Conservation (phyloP, 2,888 invertebrate species). For the Parelbella ahira region DNA sequence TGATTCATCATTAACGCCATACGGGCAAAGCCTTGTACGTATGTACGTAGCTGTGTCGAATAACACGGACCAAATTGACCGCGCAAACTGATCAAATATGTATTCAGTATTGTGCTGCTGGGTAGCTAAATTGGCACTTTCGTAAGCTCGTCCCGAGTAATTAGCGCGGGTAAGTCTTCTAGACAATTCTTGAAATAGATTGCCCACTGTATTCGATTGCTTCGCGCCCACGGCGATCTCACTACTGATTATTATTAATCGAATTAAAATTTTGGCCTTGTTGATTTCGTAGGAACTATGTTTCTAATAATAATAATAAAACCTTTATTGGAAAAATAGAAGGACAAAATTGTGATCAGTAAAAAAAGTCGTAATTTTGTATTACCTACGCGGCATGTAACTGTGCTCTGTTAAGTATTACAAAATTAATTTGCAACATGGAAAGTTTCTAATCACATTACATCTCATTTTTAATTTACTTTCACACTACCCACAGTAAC, state of each 20-base stretch:
- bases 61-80: conserved; percentile 37
- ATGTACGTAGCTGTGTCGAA: conserved; percentile 35
- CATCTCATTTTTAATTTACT: too few species aligned
- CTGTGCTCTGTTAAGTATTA: too few species aligned
- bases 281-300: too few species aligned
- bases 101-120: conserved; percentile 30
- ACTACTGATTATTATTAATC: not conserved
- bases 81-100: conserved; percentile 36
- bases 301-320: too few species aligned
- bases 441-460: too few species aligned
- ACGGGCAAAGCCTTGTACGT: conserved; percentile 28
- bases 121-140: conserved; percentile 43
- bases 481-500: too few species aligned
- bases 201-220: conserved; percentile 19
- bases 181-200: conserved; percentile 31
- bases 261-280: too few species aligned
- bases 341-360: too few species aligned
- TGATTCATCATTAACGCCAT: conserved; percentile 30
- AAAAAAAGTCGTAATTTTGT: too few species aligned
- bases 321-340: too few species aligned
- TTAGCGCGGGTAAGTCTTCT: conserved; percentile 33
- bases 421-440: too few species aligned
- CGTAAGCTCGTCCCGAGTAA: conserved; percentile 38
- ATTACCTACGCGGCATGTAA: too few species aligned
- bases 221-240: conserved; percentile 1